A percentile compares a stretch with the other conserved stretches of the same genome.
phyloP scores from a whole-genome alignment of 1,140 invertebrate genomes.

The Papilio helenus region DNA sequence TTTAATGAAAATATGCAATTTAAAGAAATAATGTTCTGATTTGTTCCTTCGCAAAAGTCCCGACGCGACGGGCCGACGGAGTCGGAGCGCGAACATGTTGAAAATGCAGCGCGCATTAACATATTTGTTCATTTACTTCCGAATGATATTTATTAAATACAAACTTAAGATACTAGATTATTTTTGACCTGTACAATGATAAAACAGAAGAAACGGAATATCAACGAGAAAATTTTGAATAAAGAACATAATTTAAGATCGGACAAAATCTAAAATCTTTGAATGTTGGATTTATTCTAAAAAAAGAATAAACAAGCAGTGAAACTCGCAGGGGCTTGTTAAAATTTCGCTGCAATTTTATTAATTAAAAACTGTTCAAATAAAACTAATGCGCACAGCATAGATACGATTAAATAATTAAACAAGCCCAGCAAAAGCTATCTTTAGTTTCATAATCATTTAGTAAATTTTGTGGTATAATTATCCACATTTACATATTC shows the following conservation, averaged over 20 bases:
- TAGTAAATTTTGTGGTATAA: not conserved
- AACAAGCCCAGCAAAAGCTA: slow-evolving; percentile 6
- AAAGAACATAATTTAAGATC: not conserved
- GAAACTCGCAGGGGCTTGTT: slow-evolving; percentile 16
- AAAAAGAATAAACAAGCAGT: not conserved
- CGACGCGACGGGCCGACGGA: not conserved
- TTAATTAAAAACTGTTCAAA: not conserved
- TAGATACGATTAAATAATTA: not conserved
- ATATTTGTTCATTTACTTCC: not conserved
- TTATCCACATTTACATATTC: too few species aligned
- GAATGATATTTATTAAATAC: not conserved
- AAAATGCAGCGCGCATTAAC: not conserved
- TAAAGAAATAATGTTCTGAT: not conserved
- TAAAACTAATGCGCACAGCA: slow-evolving; percentile 20
- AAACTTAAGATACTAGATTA: not conserved
- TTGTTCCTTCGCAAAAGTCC: not conserved
- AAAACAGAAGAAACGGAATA: not conserved
- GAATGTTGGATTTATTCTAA: slow-evolving; percentile 20
- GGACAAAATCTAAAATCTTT: not conserved
- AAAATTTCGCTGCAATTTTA: not conserved
- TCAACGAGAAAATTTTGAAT: not conserved
- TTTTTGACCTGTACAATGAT: not conserved
- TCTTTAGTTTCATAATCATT: not conserved
- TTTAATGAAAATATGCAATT: not conserved
- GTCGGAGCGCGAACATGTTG: not conserved